Evolutionary conservation across 2,888 invertebrate species (phyloP).

Genomic region (Dastarcus helophoroides): DNA sequence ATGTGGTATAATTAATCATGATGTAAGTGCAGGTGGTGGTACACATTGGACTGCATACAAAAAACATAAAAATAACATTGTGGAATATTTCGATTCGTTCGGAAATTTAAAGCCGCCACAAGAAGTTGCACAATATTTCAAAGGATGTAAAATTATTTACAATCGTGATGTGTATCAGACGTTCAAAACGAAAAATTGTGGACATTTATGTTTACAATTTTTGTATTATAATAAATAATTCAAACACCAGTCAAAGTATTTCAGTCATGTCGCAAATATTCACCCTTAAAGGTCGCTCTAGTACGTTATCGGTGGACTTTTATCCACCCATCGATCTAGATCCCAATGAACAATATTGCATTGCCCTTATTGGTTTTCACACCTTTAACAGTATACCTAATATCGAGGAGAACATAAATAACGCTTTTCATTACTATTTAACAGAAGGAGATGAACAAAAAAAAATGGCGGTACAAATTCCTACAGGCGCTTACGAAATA

Average conservation of each 20-base stretch:
- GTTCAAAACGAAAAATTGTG: slow-evolving; percentile 2
- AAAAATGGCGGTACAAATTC: slow-evolving; percentile 4
- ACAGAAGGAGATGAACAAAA: slow-evolving; percentile 1
- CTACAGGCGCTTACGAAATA: slow-evolving; percentile 7
- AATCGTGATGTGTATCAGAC: slow-evolving; percentile 1
- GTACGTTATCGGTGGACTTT: slow-evolving; percentile 5
- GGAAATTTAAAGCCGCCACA: slow-evolving; percentile 7
- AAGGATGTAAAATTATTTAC: slow-evolving; percentile 6
- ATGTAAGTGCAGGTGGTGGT: slow-evolving; percentile 4
- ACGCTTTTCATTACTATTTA: slow-evolving; percentile 2
- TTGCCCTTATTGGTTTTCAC: slow-evolving; percentile 6
- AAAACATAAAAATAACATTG: slow-evolving; percentile 4
- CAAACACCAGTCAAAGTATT: slow-evolving; percentile 1
- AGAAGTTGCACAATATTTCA: slow-evolving; percentile 8
- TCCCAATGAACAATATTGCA: slow-evolving; percentile 3
- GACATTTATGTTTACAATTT: slow-evolving; percentile 9
- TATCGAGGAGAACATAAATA: slow-evolving; percentile 1
- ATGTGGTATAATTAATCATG: slow-evolving; percentile 9
- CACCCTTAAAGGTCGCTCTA: slow-evolving; percentile 5
- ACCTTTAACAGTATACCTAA: slow-evolving; percentile 8
- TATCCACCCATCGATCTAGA: slow-evolving; percentile 5
- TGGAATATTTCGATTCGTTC: slow-evolving; percentile 7
- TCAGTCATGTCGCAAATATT: slow-evolving; percentile 8
- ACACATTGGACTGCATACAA: slow-evolving; percentile 10
- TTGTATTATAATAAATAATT: slow-evolving; percentile 5